These are phyloP conservation scores for Plagiodera versicolora DNA, from an alignment of 2,888 invertebrate genomes.

Conservation along the genomic window DNA sequence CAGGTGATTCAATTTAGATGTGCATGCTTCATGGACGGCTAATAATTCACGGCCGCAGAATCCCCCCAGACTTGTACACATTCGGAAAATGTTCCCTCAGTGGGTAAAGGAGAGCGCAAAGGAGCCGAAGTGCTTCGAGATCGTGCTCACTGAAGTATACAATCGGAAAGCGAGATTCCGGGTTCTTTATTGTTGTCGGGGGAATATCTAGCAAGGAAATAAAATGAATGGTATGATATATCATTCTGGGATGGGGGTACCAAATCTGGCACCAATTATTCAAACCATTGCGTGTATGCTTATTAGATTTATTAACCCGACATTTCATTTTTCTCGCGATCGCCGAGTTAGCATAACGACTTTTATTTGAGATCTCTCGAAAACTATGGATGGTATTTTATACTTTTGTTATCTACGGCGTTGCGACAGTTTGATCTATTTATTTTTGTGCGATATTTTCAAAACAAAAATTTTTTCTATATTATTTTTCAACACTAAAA, in stretches of 20 bases:
- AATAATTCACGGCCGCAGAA: conserved; percentile 8
- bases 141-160: conserved; percentile 7
- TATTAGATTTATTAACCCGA: too few relatives aligned
- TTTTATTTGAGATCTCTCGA: too few relatives aligned
- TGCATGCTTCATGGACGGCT: conserved; percentile 5
- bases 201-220: conserved; percentile 11
- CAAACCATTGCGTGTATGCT: background rate
- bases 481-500: too few relatives aligned
- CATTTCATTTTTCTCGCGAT: too few relatives aligned
- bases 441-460: too few relatives aligned
- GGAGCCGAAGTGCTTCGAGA: conserved; percentile 10
- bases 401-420: too few relatives aligned
- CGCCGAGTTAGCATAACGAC: too few relatives aligned
- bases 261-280: background rate
- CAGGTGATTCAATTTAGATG: conserved; percentile 10
- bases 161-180: conserved; percentile 12
- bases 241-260: background rate
- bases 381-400: too few relatives aligned
- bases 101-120: conserved; percentile 9
- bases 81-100: conserved; percentile 10
- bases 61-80: conserved; percentile 10
- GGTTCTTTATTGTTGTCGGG: conserved; percentile 11
- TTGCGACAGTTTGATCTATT: too few relatives aligned
- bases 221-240: conserved; percentile 9
- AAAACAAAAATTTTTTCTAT: too few relatives aligned